Evolutionary conservation across 2,113 vertebrate genomes (phyloP).

Genomic region (Platycercus adscitus): DNA sequence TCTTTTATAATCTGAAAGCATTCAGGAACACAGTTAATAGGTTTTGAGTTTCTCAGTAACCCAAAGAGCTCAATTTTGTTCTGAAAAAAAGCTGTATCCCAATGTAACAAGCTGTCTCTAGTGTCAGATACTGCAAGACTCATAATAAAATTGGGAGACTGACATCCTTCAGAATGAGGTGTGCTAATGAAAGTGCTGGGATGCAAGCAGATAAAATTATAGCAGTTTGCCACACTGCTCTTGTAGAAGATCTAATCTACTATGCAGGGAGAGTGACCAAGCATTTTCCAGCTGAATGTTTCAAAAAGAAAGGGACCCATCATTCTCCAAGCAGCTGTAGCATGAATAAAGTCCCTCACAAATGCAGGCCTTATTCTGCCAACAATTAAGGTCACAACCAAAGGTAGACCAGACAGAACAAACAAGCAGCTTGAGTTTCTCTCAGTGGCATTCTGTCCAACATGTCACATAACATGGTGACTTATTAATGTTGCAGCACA

Average conservation of each 20-base stretch:
- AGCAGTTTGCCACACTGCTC: background rate
- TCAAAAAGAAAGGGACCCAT: background rate
- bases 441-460: background rate
- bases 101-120: background rate
- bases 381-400: background rate
- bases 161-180: background rate
- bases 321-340: background rate
- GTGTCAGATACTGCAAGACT: background rate
- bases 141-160: background rate
- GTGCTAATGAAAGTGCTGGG: background rate
- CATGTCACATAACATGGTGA: background rate
- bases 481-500: background rate
- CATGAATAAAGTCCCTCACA: background rate
- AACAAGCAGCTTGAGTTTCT: background rate
- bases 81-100: background rate
- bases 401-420: background rate
- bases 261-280: background rate
- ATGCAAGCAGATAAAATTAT: background rate
- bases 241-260: background rate
- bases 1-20: background rate
- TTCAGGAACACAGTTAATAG: background rate
- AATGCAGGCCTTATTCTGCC: background rate
- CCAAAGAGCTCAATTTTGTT: background rate
- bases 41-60: background rate
- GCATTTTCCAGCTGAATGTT: background rate